Conservation (phyloP, 2,113 vertebrate species). For the Chaetodon auriga region DNA sequence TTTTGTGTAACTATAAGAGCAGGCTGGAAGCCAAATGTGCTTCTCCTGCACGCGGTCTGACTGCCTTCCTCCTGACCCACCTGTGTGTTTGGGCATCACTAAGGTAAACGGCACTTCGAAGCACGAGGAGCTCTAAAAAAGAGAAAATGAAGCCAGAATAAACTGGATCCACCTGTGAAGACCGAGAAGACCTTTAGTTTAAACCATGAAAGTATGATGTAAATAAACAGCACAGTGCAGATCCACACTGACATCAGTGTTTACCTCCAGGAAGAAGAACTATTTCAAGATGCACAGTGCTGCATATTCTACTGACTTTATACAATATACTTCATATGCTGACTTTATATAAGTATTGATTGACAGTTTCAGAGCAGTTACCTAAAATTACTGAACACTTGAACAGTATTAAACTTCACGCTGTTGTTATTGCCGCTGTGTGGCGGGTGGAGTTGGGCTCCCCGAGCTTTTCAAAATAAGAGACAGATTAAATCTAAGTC, state of each 20-base stretch:
- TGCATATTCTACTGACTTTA: too few species aligned
- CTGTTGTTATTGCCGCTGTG: too few species aligned
- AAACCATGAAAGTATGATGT: background rate
- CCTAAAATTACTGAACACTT: too few species aligned
- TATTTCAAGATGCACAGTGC: background rate
- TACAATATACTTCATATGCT: too few species aligned
- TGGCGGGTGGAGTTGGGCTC: too few species aligned
- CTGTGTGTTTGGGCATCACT: background rate
- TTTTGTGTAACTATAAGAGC: background rate
- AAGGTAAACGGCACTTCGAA: background rate
- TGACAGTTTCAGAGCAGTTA: too few species aligned
- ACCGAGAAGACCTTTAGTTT: too few species aligned
- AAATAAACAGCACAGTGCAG: background rate
- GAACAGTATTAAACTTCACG: too few species aligned
- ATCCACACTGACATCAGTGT: background rate
- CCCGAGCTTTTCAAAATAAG: conserved; percentile 29
- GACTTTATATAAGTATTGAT: too few species aligned
- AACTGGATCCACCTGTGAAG: background rate
- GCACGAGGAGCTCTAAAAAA: too few species aligned
- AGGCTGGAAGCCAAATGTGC: background rate
- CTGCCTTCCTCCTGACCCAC: background rate
- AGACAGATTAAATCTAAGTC: background rate
- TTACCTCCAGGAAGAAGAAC: background rate
- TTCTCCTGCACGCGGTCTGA: background rate
- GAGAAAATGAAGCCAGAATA: background rate